Percentiles rank a stretch among this genome's conserved stretches.
Conservation (phyloP, 2,888 invertebrate species). For the Diogma glabrata region DNA sequence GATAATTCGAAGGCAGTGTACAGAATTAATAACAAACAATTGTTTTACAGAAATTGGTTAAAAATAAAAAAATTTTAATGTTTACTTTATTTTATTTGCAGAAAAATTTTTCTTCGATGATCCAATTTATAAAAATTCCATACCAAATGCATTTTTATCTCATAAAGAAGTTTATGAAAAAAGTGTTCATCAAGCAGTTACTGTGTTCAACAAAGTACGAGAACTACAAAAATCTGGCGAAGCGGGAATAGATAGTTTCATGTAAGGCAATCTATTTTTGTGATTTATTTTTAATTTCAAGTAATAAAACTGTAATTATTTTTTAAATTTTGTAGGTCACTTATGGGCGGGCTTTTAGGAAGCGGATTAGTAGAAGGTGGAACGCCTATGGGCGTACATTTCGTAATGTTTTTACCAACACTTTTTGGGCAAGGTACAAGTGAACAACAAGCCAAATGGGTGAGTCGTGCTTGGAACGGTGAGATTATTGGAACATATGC, state of each 20-base stretch:
- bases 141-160: constrained; percentile 65
- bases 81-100: too few species aligned
- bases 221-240: constrained; percentile 57
- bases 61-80: too few species aligned
- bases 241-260: constrained; percentile 63
- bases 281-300: too few species aligned
- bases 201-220: constrained; percentile 57
- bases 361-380: constrained; percentile 34
- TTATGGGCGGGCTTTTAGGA: constrained; percentile 32
- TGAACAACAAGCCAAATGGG: constrained; percentile 83
- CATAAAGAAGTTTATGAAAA: constrained; percentile 78
- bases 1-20: too few species aligned
- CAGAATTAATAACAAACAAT: too few species aligned
- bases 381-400: constrained; percentile 57
- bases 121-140: constrained; percentile 51
- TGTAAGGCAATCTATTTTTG: too few species aligned
- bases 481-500: constrained; percentile 90
- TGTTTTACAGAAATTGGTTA: too few species aligned
- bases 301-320: too few species aligned
- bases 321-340: too few species aligned
- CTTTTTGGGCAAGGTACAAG: constrained; percentile 79
- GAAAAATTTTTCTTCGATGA: constrained; percentile 40
- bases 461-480: constrained; percentile 68
- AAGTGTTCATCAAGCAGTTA: constrained; percentile 59
- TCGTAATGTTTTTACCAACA: constrained; percentile 87